Evolutionary conservation across 2,888 invertebrate genomes (phyloP), one percentile per base, ranked within the genome.

Genomic region (Ichneumoninae sp.): DNA sequence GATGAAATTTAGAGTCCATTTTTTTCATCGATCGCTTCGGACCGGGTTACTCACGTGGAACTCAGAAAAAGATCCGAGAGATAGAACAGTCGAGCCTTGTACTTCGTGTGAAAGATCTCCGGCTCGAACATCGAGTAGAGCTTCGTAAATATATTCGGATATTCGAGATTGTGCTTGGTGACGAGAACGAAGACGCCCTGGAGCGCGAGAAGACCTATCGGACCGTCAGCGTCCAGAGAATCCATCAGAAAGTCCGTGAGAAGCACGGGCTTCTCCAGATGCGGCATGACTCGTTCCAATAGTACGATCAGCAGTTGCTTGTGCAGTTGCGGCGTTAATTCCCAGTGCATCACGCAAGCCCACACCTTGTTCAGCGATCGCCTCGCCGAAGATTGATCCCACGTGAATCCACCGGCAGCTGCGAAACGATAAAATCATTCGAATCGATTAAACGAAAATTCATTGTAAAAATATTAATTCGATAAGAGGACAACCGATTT

Each of bases 41-140:
- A 57, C 0, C 8, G 57, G 1, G 74, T 68, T 87, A 95, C 96
- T 96, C 93, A 97, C 96, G 98, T 97, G 66, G 99, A 99, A 83
- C 97, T 97, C 33, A 99, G 95, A 94, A 99, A 99, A 85, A 98
- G 95, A 92, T 99, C 98, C 0, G 98, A 95, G 82, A 99, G 95
- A 90, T 97, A 97, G 94, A 99, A 97, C 80, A 99, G 96, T 65
- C 98, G 95, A 0, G 97, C 96, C 93, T 98, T 97, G 94, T 97
- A 98, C 90, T 98, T 97, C 13, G 97, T 98, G 90, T 97, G 97
- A 93, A 99, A 98, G 90, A 99, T 96, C 90, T 97, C 97, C 0
- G 98, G 97, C 91, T 97, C 97, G 91, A 98, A 97, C 96, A 99
- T 96, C 26, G 97, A 97, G 94, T 99, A 99, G n/a, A 99, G 95